These are phyloP conservation scores for Cryptoprocta ferox DNA, from an alignment of 2,797 vertebrate genomes.

Conservation along the genomic window DNA sequence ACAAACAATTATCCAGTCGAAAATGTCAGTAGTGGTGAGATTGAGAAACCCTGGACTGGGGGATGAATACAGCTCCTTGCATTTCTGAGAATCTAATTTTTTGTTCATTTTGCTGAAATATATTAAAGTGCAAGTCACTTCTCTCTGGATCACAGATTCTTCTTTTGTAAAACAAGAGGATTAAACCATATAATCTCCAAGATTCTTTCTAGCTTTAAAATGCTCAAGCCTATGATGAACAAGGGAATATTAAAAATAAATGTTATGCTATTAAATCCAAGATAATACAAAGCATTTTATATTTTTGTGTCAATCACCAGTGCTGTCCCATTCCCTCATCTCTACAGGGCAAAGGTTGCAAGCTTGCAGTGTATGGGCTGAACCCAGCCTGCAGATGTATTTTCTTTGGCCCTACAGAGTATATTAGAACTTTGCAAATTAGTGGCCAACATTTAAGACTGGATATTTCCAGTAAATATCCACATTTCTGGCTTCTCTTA, in stretches of 20 bases:
- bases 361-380: not conserved
- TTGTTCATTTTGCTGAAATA: not conserved
- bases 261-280: slow-evolving; percentile 60
- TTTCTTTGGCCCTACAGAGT: slow-evolving; percentile 23
- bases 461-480: slow-evolving; percentile 53
- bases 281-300: slow-evolving; percentile 51
- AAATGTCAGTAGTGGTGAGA: not conserved
- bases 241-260: slow-evolving; percentile 62
- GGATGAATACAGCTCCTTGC: not conserved
- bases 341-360: not conserved
- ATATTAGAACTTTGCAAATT: slow-evolving; percentile 60
- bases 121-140: slow-evolving; percentile 47
- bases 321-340: not conserved
- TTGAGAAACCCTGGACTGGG: not conserved
- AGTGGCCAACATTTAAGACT: slow-evolving; percentile 32
- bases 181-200: slow-evolving; percentile 39
- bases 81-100: slow-evolving; percentile 24
- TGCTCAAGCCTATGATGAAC: slow-evolving; percentile 59
- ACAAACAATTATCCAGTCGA: not conserved
- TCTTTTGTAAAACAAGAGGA: slow-evolving; percentile 53
- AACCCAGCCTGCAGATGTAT: slow-evolving; percentile 44
- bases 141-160: slow-evolving; percentile 40
- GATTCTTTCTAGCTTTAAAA: slow-evolving; percentile 65
- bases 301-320: slow-evolving; percentile 61
- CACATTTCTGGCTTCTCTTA: slow-evolving; percentile 36